Base-by-base conservation (phyloP, 2,888 invertebrate genomes). In the Steromphala cineraria region DNA sequence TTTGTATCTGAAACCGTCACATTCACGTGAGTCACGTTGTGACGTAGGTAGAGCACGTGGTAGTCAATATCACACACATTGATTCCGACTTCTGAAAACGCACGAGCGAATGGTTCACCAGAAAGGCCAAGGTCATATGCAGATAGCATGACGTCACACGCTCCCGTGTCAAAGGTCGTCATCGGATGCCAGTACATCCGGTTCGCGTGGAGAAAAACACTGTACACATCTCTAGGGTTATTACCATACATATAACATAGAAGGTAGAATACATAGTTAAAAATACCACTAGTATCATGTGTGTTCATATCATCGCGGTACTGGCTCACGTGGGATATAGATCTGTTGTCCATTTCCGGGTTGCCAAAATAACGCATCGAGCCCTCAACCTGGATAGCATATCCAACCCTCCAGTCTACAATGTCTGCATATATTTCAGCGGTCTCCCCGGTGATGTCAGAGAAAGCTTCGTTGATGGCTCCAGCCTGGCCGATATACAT, bases 231-330 rank as follows among this genome's bases (percentile, higher is more conserved):
- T 10, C 75, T 71, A 15, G 88, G 78, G 5, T 82, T 74, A 55
- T 87, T 79, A 8, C 83, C 83, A n/a, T 79, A 75, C 10, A 85
- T 78, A 8, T 82, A 80, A 1, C 85, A 83, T 17, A 89, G 78
- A 8, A 84, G 76, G 67, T 86, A 89, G 78, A 87, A 90, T 0
- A 82, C 85, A 10, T 83, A 71, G 40, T 88, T 86, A 76, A 82
- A 89, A 0, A 89, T 81, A 0, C 90, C 90, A 75, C 88, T 89
- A 36, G 86, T 80, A n/a, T 75, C 82, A 82, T 90, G 89, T 5
- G 87, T 85, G 67, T 89, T 84, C 74, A 86, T 80, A 7, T 75
- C 74, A 1, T 78, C 52, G 7, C 53, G 77, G 82, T 85, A 88
- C 19, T 88, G 81, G 7, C 80, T 76, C 0, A 83, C 83, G 56